Conservation (phyloP, 2,797 vertebrate genomes). For the Eulemur mongoz region DNA sequence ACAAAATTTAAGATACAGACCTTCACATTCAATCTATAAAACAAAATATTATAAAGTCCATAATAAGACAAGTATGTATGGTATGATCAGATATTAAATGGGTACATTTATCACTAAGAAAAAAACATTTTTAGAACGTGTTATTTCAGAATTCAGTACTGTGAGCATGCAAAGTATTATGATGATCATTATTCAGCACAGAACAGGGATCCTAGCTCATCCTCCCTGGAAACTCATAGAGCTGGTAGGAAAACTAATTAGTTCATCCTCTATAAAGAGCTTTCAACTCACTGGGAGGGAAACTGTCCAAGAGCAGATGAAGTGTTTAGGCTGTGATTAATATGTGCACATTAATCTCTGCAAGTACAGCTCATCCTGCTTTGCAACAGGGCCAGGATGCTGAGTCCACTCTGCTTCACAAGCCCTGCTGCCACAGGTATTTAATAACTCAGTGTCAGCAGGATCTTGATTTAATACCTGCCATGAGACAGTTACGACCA, state of each 20-base stretch:
- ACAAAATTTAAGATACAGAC: not conserved
- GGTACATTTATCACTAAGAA: not conserved
- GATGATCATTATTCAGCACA: not conserved
- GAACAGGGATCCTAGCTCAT: not conserved
- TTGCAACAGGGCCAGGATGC: not conserved
- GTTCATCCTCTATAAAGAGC: conserved; percentile 59
- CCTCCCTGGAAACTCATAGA: not conserved
- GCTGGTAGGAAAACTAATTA: not conserved
- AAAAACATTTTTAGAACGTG: not conserved
- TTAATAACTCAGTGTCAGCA: conserved; percentile 70
- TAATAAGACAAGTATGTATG: not conserved
- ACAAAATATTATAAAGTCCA: not conserved
- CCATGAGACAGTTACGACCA: not conserved
- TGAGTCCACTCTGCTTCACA: not conserved
- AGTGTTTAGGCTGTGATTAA: conserved; percentile 67
- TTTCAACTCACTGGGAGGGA: not conserved
- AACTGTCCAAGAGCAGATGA: not conserved
- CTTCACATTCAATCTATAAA: not conserved
- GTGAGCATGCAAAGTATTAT: not conserved
- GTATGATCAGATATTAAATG: not conserved
- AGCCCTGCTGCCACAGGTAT: not conserved
- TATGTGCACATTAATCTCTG: conserved; percentile 38
- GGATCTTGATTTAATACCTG: conserved; percentile 58
- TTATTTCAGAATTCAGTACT: not conserved
- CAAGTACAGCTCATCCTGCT: conserved; percentile 54